phyloP scores from a whole-genome alignment of 2,888 invertebrate genomes.

The Troilus luridus region DNA sequence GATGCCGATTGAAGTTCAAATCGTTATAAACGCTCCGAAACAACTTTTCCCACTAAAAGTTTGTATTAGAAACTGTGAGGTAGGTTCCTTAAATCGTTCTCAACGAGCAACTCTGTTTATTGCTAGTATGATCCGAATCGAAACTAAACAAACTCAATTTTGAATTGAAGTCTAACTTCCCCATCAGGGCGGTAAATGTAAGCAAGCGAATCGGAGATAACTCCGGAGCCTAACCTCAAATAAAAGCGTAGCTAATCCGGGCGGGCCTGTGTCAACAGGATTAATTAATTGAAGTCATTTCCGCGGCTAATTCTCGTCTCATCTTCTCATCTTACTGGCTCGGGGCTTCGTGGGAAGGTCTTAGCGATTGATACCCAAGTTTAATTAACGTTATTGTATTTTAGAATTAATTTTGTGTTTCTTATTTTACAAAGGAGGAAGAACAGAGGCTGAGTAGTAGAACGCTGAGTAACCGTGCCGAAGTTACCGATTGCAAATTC shows the following conservation, averaged over 20 bases:
- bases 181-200: constrained; percentile 37
- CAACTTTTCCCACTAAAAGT: neutral
- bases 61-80: neutral
- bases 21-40: neutral
- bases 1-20: neutral
- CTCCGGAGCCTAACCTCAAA: constrained; percentile 19
- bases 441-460: too few species aligned
- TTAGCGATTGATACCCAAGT: neutral
- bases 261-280: constrained; percentile 17
- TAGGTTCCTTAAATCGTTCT: constrained; percentile 6
- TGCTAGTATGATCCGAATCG: constrained; percentile 14
- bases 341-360: neutral
- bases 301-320: neutral
- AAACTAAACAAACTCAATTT: constrained; percentile 48
- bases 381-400: too few species aligned
- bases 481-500: too few species aligned
- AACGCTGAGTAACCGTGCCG: too few species aligned
- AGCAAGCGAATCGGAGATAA: constrained; percentile 42
- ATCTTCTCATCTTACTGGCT: neutral
- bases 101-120: constrained; percentile 6
- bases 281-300: constrained; percentile 39
- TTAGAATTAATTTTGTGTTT: too few species aligned
- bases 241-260: constrained; percentile 45
- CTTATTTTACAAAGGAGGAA: too few species aligned
- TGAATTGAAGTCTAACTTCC: constrained; percentile 21